These are phyloP conservation scores for Drosophila elegans DNA, from an alignment of 1,140 invertebrate species.

Conservation along the genomic window DNA sequence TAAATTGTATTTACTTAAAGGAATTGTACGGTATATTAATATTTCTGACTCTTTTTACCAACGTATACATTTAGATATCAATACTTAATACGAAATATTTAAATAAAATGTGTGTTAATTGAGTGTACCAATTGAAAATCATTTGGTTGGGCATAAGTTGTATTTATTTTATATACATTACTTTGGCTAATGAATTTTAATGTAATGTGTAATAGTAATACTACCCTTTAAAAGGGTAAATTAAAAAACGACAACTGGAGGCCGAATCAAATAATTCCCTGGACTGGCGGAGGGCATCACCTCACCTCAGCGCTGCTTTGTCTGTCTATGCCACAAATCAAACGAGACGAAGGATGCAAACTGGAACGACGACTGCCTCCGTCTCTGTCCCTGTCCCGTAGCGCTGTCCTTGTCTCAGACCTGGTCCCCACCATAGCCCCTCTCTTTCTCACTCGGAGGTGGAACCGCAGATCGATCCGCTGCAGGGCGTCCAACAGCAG, in stretches of 20 bases:
- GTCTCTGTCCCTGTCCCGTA: conserved; percentile 5
- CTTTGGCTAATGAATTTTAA: no score
- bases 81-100: no score
- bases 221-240: conserved; percentile 4
- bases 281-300: conserved; percentile 21
- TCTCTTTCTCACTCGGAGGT: conserved; percentile 24
- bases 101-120: no score
- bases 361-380: conserved; percentile 50
- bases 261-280: conserved; percentile 60
- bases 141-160: no score
- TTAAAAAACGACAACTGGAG: conserved; percentile 13
- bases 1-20: no score
- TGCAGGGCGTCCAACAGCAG: conserved; percentile 78
- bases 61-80: no score
- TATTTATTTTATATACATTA: no score
- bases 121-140: no score
- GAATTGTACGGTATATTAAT: no score
- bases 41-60: no score
- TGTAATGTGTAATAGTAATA: no score
- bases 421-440: conserved; percentile 7
- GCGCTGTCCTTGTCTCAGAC: conserved; percentile 15
- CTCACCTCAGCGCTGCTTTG: conserved; percentile 36
- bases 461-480: conserved; percentile 51
- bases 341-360: conserved; percentile 61
- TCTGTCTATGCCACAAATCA: conserved; percentile 80